phyloP scores from a whole-genome alignment of 2,113 vertebrate species.

The Micromys minutus region DNA sequence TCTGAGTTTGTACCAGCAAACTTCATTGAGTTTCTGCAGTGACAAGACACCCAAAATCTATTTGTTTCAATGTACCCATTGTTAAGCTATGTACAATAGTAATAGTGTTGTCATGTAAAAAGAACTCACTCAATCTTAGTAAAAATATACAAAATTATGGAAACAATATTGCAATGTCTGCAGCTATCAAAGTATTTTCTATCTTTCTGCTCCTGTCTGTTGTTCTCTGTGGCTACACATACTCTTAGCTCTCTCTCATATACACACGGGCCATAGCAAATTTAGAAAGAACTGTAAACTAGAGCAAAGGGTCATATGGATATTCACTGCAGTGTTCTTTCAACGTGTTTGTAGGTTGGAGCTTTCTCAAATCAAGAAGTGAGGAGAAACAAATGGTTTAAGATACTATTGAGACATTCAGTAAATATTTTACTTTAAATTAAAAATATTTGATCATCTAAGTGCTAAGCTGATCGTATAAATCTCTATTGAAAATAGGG shows the following conservation, averaged over 20 bases:
- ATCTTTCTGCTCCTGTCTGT: neutral
- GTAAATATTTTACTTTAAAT: constrained; percentile 1
- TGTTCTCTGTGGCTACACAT: neutral
- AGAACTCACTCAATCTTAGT: neutral
- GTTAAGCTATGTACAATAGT: neutral
- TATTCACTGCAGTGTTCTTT: neutral
- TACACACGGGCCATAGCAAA: neutral
- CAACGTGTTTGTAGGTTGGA: constrained; percentile 2
- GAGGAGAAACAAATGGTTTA: neutral
- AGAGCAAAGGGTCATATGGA: neutral
- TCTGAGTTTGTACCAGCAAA: neutral
- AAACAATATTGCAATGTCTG: neutral
- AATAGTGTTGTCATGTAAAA: neutral
- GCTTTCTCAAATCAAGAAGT: constrained; percentile 26
- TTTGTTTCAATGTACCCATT: neutral
- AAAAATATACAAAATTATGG: neutral
- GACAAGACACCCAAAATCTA: neutral
- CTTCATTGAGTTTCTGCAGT: neutral
- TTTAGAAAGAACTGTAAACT: neutral
- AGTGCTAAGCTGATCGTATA: neutral
- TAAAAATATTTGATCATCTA: neutral
- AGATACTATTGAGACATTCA: neutral
- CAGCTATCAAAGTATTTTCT: neutral
- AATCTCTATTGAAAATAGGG: neutral
- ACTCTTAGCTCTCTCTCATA: neutral